A percentile compares a stretch with the other conserved stretches of the same genome.
Conservation (phyloP, 2,888 invertebrate species). For the Drosophila anomalata region DNA sequence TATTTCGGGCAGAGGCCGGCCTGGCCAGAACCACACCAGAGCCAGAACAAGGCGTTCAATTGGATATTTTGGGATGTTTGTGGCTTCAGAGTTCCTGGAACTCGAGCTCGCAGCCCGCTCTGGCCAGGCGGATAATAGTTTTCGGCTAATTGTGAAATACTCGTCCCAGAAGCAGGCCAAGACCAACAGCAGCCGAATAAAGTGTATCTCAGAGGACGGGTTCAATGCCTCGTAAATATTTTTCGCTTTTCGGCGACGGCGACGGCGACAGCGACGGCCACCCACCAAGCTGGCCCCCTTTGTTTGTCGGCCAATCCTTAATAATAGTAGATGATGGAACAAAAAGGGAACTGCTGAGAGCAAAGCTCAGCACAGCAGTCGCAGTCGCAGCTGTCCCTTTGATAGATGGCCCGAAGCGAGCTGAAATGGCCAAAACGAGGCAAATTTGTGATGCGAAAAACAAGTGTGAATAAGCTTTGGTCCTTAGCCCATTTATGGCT, state of each 20-base stretch:
- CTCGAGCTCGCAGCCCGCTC: neutral
- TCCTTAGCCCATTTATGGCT: conserved; percentile 35
- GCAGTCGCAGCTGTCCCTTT: conserved; percentile 30
- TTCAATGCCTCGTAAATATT: conserved; percentile 68
- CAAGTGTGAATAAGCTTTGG: conserved; percentile 42
- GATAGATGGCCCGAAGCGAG: conserved; percentile 35
- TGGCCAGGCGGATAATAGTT: neutral
- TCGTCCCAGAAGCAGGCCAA: conserved; percentile 2
- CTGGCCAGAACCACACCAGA: neutral
- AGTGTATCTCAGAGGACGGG: conserved; percentile 34
- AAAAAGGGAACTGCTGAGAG: conserved; percentile 44
- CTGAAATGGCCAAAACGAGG: conserved; percentile 19
- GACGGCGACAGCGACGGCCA: conserved; percentile 11
- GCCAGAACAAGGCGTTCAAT: neutral
- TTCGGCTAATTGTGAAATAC: neutral
- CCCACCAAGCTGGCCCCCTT: conserved; percentile 21
- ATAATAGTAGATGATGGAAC: conserved; percentile 57
- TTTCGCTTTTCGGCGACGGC: conserved; percentile 44
- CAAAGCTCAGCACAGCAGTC: conserved; percentile 18
- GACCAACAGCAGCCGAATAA: conserved; percentile 3
- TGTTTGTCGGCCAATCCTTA: conserved; percentile 43
- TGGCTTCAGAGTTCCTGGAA: neutral
- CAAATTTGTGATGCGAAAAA: conserved; percentile 34
- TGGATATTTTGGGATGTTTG: neutral
- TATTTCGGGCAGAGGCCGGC: neutral